These are phyloP conservation scores for Coryphaenoides rupestris DNA, from an alignment of 2,113 vertebrate genomes.

Conservation along the genomic window DNA sequence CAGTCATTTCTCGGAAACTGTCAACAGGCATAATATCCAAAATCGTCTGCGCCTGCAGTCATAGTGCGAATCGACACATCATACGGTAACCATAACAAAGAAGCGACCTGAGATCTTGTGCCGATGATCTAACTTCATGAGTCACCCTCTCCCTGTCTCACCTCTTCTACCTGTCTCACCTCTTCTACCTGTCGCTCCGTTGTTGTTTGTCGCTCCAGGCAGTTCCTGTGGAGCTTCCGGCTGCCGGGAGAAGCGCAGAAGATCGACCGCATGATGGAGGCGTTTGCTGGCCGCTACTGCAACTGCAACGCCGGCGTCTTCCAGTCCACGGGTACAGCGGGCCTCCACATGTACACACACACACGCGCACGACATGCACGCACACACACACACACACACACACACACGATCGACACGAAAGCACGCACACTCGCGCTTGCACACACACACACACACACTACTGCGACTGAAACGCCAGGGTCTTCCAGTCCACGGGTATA, in stretches of 20 bases:
- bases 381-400: too few relatives aligned
- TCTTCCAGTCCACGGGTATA: neutral
- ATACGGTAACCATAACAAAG: too few relatives aligned
- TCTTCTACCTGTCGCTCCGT: too few relatives aligned
- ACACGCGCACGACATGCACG: too few relatives aligned
- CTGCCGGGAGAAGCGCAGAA: slow-evolving; percentile 96
- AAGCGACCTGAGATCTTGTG: too few relatives aligned
- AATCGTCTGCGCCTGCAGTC: neutral
- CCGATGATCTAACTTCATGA: too few relatives aligned
- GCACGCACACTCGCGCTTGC: too few relatives aligned
- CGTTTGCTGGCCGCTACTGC: slow-evolving; percentile 89
- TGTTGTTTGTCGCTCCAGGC: slow-evolving; percentile 59
- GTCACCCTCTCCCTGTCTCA: too few relatives aligned
- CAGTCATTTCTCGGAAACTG: too few relatives aligned
- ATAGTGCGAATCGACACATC: too few relatives aligned
- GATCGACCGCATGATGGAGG: slow-evolving; percentile 97
- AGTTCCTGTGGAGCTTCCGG: slow-evolving; percentile 95
- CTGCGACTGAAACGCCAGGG: slow-evolving; percentile 81
- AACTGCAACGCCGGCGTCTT: slow-evolving; percentile 76
- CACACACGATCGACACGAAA: too few relatives aligned
- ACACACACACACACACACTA: slow-evolving; percentile 53
- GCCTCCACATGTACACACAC: slow-evolving; percentile 73
- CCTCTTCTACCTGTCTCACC: too few relatives aligned
- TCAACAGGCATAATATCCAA: neutral
- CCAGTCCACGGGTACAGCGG: neutral